Evolutionary conservation across 2,797 vertebrate species (phyloP), one percentile per base, ranked within the genome.

Genomic region (Sebastes diaconus): DNA sequence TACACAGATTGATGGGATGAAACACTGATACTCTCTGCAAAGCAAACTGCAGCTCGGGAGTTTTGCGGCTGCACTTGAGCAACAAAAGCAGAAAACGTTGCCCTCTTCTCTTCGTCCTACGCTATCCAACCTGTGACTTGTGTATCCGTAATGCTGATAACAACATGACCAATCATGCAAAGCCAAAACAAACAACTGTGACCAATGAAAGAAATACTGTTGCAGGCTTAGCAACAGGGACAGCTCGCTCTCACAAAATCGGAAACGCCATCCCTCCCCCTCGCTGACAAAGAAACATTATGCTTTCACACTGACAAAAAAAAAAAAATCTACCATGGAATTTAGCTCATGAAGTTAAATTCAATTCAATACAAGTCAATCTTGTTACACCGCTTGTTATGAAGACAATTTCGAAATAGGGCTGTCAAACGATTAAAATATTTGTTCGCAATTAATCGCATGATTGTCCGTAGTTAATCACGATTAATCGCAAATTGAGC

Each of bases 1-100:
- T 92, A 91, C 81, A 81, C 30, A 80, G 87, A 93, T 72, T 86
- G 86, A 91, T 90, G 90, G 78, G 73, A 79, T 74, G 88, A 74
- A 84, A 82, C 79, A 72, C 60, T 65, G 75, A 84, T 77, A 72
- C 75, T 61, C 74, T 82, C 73, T 57, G 71, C 67, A 59, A 85
- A 87, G 75, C n/a, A 75, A 82, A 64, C 67, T 6, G 7, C 69
- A 77, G 70, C 64, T 52, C 42, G 7, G 14, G 52, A 75, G 63
- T 67, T 81, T 29, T 52, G 39, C 1, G 0, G 34, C 22, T 39
- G 22, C 29, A 27, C 63, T 74, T 3, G 27, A 80, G 50, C 42
- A 70, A 68, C 34, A 60, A 67, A 57, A 61, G 60, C 36, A 36
- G 52, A 72, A 42, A 67, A 69, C 20, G 6, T 36, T n/a, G 25